Conservation (phyloP, 2,797 vertebrate genomes). For the Fistularia commersonii region DNA sequence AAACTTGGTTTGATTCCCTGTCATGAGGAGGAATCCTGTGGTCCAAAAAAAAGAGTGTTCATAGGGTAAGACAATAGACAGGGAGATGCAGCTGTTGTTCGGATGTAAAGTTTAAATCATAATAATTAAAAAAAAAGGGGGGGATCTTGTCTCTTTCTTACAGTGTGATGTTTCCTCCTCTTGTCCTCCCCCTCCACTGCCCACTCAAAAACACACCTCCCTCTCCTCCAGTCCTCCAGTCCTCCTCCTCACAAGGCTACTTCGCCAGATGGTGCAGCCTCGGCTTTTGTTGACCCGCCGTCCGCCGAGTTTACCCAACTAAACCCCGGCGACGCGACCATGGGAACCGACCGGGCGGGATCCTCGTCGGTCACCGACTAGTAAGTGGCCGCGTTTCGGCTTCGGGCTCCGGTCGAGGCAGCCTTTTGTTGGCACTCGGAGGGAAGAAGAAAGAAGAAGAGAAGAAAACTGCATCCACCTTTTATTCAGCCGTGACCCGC, state of each 20-base stretch:
- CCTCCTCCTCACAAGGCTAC: conserved; percentile 74
- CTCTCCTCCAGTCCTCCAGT: conserved; percentile 75
- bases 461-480: conserved; percentile 38
- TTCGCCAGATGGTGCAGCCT: conserved; percentile 82
- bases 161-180: conserved; percentile 2
- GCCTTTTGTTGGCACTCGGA: conserved; percentile 11
- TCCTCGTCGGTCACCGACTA: conserved; percentile 22
- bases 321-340: conserved; percentile 60
- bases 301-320: conserved; percentile 51
- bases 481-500: conserved; percentile 12
- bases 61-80: too few species aligned
- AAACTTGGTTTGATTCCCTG: too few species aligned
- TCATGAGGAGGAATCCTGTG: too few species aligned
- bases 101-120: background rate
- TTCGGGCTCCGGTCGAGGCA: too few species aligned
- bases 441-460: conserved; percentile 1
- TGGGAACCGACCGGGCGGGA: conserved; percentile 42
- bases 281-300: conserved; percentile 76
- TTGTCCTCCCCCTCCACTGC: conserved; percentile 37
- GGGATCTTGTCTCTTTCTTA: background rate
- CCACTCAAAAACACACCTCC: conserved; percentile 78
- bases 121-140: background rate
- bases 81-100: too few species aligned
- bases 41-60: too few species aligned
- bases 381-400: conserved; percentile 44